A percentile compares a stretch with the other conserved stretches of the same genome.
Conservation (phyloP, 2,797 vertebrate species). For the Enteromius afrohamiltoni region DNA sequence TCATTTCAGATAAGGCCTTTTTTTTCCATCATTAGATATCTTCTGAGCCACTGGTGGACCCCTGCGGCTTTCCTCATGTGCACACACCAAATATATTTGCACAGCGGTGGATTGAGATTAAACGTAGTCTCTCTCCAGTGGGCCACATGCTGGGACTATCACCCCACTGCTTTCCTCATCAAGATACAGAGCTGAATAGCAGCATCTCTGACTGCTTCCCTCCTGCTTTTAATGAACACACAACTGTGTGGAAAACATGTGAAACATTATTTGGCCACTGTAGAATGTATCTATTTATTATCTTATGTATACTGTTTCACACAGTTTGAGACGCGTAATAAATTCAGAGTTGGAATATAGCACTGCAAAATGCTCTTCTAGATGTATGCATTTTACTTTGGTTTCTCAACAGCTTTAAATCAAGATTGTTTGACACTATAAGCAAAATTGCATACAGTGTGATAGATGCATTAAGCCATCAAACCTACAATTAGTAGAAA, state of each 20-base stretch:
- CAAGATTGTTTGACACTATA: too few relatives aligned
- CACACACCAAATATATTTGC: conserved; percentile 11
- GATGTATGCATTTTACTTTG: background rate
- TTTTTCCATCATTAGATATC: conserved; percentile 14
- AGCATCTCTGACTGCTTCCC: conserved; percentile 29
- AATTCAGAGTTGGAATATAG: background rate
- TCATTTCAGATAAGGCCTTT: conserved; percentile 42
- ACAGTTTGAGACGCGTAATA: background rate
- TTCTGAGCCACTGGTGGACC: conserved; percentile 12
- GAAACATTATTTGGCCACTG: conserved; percentile 3
- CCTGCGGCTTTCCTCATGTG: background rate
- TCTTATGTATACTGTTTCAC: background rate
- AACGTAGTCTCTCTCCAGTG: conserved; percentile 45
- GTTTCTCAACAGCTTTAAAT: background rate
- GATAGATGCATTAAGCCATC: background rate
- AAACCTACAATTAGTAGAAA: background rate
- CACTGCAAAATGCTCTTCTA: background rate
- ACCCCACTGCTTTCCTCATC: conserved; percentile 45
- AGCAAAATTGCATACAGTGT: too few relatives aligned
- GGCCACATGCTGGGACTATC: conserved; percentile 46
- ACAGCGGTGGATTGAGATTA: conserved; percentile 44
- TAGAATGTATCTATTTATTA: background rate
- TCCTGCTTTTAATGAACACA: conserved; percentile 56
- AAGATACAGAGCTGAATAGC: conserved; percentile 23
- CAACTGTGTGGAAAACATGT: conserved; percentile 15